Base-by-base conservation (phyloP, 2,888 invertebrate genomes). In the Sarcophaga rosellei region DNA sequence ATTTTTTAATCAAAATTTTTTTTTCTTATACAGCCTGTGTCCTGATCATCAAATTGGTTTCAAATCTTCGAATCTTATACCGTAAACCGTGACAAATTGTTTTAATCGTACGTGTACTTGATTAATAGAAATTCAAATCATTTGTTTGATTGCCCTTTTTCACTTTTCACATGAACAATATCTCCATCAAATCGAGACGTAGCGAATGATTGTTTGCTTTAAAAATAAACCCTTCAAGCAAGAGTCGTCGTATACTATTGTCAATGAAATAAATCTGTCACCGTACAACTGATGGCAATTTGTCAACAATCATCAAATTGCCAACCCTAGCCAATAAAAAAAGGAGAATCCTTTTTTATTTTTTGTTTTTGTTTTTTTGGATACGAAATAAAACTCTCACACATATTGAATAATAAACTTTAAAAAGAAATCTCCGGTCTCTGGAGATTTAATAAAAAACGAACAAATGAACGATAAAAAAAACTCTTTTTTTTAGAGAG, bases 221-320 rank as follows among this genome's bases (percentile, higher is more conserved):
- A 68, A 69, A 77, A 76, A 73, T 68, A 81, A 76, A 65, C 11
- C 8, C 57, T 70, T 11, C 11, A 47, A 62, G 44, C 8, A 47
- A 66, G 6, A 74, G 57, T 70, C 35, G 68, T 61, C 25, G 57
- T 75, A 81, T 53, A 78, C 45, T 74, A 66, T 75, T 86, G 81
- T 77, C 84, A 78, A 79, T 84, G 70, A 88, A 88, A 89, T 88
- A 89, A 88, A 89, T 89, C 88, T 89, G 88, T 89, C 89, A 86
- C 84, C 81, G 61, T 86, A 86, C 89, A 88, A 88, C 85, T 88
- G 89, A 88, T 88, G 87, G 84, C 88, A 89, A 89, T 89, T 89
- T 89, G 89, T 89, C 89, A 89, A 72, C 87, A 82, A 81, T 81
- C 84, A 86, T 86, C 84, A 84, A 35, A 88, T 84, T 83, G 78